These are phyloP conservation scores for Drosophila melanica DNA, from an alignment of 1,140 invertebrate genomes.

Conservation along the genomic window DNA sequence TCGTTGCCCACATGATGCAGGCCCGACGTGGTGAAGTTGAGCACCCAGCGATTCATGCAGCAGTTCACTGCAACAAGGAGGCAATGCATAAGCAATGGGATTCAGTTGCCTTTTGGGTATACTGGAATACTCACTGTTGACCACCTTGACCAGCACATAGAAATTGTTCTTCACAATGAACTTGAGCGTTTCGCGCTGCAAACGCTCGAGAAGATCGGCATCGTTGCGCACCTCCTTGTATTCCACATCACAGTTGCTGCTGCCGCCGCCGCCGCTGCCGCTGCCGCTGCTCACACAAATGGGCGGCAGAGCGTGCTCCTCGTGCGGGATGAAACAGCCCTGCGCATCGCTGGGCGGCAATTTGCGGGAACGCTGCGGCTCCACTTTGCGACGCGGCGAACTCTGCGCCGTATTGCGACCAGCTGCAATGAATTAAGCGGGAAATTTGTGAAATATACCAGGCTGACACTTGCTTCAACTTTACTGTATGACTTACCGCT, in stretches of 20 bases:
- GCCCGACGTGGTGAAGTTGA: slow-evolving; percentile 92
- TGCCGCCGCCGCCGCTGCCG: slow-evolving; percentile 30
- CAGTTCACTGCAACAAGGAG: slow-evolving; percentile 88
- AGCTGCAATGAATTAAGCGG: slow-evolving; percentile 13
- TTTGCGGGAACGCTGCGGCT: slow-evolving; percentile 54
- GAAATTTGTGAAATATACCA: too few relatives aligned
- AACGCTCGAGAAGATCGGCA: slow-evolving; percentile 84
- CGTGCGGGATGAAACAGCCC: slow-evolving; percentile 86
- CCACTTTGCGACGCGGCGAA: slow-evolving; percentile 69
- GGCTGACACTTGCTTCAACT: not conserved
- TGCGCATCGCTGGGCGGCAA: slow-evolving; percentile 84
- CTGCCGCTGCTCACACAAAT: slow-evolving; percentile 69
- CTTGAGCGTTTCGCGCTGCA: slow-evolving; percentile 88
- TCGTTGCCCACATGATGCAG: slow-evolving; percentile 93
- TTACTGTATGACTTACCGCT: slow-evolving; percentile 32
- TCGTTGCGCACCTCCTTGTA: slow-evolving; percentile 86
- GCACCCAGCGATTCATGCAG: slow-evolving; percentile 91
- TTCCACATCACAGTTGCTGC: slow-evolving; percentile 84
- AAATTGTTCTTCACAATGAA: slow-evolving; percentile 93
- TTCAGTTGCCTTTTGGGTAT: too few relatives aligned
- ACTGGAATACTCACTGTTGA: slow-evolving; percentile 87
- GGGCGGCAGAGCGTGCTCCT: slow-evolving; percentile 85
- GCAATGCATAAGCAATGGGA: not conserved
- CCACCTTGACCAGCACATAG: slow-evolving; percentile 90
- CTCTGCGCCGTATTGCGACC: slow-evolving; percentile 51